These are phyloP conservation scores for Brachypteracias leptosomus DNA, from an alignment of 2,113 vertebrate genomes.

Conservation along the genomic window DNA sequence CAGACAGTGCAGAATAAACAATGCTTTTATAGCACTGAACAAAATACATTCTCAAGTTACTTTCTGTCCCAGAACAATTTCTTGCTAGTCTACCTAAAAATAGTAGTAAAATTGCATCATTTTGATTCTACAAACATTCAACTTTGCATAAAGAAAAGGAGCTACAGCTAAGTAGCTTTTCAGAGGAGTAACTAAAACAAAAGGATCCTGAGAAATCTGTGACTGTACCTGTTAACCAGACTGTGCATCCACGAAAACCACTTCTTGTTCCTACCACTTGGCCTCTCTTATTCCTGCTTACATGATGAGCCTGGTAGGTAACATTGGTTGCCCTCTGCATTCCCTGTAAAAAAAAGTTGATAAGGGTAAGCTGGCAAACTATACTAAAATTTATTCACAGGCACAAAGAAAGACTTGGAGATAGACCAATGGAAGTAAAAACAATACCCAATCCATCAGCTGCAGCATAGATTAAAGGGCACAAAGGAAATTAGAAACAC, in stretches of 20 bases:
- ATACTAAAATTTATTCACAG: neutral
- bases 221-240: conserved; percentile 92
- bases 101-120: neutral
- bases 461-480: neutral
- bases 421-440: neutral
- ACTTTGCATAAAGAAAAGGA: neutral
- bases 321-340: conserved; percentile 98
- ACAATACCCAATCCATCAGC: neutral
- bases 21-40: neutral
- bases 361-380: neutral
- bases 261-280: conserved; percentile 96
- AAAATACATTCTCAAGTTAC: neutral
- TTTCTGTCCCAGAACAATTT: neutral
- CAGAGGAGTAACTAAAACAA: neutral
- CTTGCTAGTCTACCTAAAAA: neutral
- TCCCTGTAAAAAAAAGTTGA: conserved; percentile 74
- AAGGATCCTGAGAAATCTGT: neutral
- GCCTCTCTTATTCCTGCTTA: conserved; percentile 96
- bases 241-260: conserved; percentile 96
- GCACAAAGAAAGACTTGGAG: neutral
- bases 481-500: neutral
- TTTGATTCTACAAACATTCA: neutral
- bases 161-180: neutral
- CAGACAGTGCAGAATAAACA: neutral
- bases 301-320: conserved; percentile 97